Evolutionary conservation across 2,888 invertebrate species (phyloP), one percentile per base, ranked within the genome.

Genomic region (Apotomis capreana): DNA sequence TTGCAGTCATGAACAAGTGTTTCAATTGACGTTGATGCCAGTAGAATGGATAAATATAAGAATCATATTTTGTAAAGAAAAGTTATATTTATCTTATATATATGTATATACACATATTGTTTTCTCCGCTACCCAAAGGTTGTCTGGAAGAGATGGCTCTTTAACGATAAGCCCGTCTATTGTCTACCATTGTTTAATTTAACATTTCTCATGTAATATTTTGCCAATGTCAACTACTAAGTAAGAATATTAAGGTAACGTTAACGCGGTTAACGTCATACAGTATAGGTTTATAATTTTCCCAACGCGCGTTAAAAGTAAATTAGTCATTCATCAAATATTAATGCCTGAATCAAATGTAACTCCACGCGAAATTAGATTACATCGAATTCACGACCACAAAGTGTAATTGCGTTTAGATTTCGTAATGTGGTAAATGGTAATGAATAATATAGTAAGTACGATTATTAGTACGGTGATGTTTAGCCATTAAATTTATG

Each of bases 311-410:
- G 52, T 59, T 57, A 57, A 52, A 65, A 49, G 55, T 62, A 62
- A 55, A 55, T 55, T 67, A 70, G 62, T 57, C 67, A 71, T 57
- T 51, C 60, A 57, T 68, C 61, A 62, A 71, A 67, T 68, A 71
- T 62, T 68, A 61, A 71, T 8, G 40, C 62, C 61, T 4, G 40
- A 62, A 71, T 68, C 57, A 62, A 71, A 57, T 51, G 61, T 71
- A 61, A 62, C 65, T 46, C 59, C 5, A 51, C 49, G 57, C 57
- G 26, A 49, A 70, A 70, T 67, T 70, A 57, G 60, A 70, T 70
- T 67, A 67, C 51, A 71, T 9, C 40, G 36, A 62, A 62, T 71
- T 57, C 67, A 61, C 57, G 61, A 57, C 60, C 61, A 62, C 54
- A 61, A 26, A 52, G 12, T 68, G 67, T 68, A 52, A 70, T 71